Evolutionary conservation across 64 coral and sea anemone genomes (phyloP), one percentile per base, ranked within the genome.

Genomic region (Hydrozoanthus tunicans): DNA sequence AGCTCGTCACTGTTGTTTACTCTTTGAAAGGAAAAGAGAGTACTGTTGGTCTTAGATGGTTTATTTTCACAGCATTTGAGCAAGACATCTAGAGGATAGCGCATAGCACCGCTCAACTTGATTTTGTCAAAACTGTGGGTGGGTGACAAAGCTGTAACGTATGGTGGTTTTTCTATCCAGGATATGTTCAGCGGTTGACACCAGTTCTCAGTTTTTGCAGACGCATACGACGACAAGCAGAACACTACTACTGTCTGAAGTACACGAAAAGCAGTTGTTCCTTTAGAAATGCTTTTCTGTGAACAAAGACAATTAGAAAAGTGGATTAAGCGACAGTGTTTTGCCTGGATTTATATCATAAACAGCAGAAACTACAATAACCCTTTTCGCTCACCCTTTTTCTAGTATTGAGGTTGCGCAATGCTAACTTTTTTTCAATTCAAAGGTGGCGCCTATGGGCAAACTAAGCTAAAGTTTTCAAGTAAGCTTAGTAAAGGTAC

Each of bases 151-250:
- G 83, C 4, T 86, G 20, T 72, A 11, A 70, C 67, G 55, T 86
- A 86, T 11, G 83, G 83, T 5, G 83, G 83, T 56, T 32, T 86
- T 5, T 71, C 83, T 56, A 86, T 7, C 83, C 53, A 72, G 26
- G 83, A 86, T 72, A 86, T 86, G 20, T 17, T 86, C 13, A 86
- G 23, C 67, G 32, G 67, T 53, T 86, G 83, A 86, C 83, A 86
- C 83, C 83, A 86, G 53, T 11, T 86, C 51, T 6, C 83, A 73
- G 23, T 70, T n/a, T 58, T 86, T 32, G 83, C 83, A 7, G 66
- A 54, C 66, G 32, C 53, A 58, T 24, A 24, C 3, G 83, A 53
- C 4, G 27, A 10, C 6, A 86, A 55, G 9, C 17, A 86, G 10
- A 73, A 56, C 6, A 72, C 26, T 17, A 20, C 52, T 73, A 67